Evolutionary conservation across 2,888 invertebrate species (phyloP).

Genomic region (Dryomyza anilis): DNA sequence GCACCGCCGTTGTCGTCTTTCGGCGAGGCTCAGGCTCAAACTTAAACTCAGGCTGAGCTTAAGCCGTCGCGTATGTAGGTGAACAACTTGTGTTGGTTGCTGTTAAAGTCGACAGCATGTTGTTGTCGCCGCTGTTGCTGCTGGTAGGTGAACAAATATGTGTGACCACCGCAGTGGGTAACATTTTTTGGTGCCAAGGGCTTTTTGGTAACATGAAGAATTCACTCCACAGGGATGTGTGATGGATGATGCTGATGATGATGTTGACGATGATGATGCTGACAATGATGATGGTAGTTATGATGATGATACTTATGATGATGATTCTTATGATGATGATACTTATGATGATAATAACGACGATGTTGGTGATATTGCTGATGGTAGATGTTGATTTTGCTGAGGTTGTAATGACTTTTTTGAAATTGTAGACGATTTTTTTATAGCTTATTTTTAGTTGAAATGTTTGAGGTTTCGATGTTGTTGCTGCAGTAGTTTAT

Average conservation of each 20-base stretch:
- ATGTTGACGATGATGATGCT: neutral
- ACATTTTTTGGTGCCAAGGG: neutral
- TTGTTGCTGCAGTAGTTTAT: too few species aligned
- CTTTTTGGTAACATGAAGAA: neutral
- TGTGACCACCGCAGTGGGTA: neutral
- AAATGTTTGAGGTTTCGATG: too few species aligned
- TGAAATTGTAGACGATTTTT: too few species aligned
- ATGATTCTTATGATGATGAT: too few species aligned
- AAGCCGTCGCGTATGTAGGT: constrained; percentile 3
- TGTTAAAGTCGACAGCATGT: neutral
- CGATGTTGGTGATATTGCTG: too few species aligned
- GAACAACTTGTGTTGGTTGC: neutral
- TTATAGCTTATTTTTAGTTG: too few species aligned
- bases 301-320: too few species aligned
- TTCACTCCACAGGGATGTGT: neutral
- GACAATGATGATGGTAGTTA: neutral
- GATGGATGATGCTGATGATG: neutral
- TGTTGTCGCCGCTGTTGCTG: neutral
- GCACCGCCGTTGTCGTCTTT: neutral
- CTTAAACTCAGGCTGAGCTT: neutral
- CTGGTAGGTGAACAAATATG: neutral
- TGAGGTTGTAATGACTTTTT: too few species aligned
- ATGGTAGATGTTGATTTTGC: too few species aligned
- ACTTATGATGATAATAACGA: too few species aligned
- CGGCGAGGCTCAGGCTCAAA: neutral